Base-by-base conservation (phyloP, 2,113 vertebrate genomes). In the Gadus chalcogrammus region DNA sequence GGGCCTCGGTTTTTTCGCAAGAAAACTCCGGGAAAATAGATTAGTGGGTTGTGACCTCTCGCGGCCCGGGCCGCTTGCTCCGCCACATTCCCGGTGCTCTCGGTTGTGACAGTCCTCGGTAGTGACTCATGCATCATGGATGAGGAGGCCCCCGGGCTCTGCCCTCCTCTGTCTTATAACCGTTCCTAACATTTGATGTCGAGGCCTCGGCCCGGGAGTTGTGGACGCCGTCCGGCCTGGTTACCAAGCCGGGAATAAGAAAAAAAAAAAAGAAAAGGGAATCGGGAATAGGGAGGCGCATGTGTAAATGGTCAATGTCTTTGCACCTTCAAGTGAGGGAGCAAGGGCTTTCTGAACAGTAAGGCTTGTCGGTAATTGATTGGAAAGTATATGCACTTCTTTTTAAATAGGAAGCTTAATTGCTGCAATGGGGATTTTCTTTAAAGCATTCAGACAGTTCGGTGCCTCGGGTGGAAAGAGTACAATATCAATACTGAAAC, bases 61-160 rank as follows among this genome's bases (percentile, higher is more conserved):
- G 87, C 88, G 92, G 90, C 90, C 89, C 81, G 84, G 67, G 77
- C 67, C 12, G 42, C 42, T 48, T 48, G 42, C 42, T 48, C 3
- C 31, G 31, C 31, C 31, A 31, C 31, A 31, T 31, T 31, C 31
- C 31, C 5, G 31, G 31, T 3, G 31, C 31, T 31, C 31, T 31
- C 31, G 31, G 31, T 31, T 31, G 73, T 77, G 87, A 89, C 90
- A 90, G 85, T 85, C 89, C 92, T 92, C 88, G 91, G 92, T 93
- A 91, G 91, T 82, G 77, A 86, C 78, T 82, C 84, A 95, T 97
- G 90, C 93, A 95, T 96, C 94, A 95, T 95, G 90, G 85, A 97
- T 94, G 89, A 48, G 73, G 52, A 79, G 74, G 62, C 61, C 67
- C 68, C 75, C 74, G 31, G 31, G 31, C 5, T 31, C 31, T 31